phyloP scores from a whole-genome alignment of 2,888 invertebrate genomes.

The Oscheius sp. region DNA sequence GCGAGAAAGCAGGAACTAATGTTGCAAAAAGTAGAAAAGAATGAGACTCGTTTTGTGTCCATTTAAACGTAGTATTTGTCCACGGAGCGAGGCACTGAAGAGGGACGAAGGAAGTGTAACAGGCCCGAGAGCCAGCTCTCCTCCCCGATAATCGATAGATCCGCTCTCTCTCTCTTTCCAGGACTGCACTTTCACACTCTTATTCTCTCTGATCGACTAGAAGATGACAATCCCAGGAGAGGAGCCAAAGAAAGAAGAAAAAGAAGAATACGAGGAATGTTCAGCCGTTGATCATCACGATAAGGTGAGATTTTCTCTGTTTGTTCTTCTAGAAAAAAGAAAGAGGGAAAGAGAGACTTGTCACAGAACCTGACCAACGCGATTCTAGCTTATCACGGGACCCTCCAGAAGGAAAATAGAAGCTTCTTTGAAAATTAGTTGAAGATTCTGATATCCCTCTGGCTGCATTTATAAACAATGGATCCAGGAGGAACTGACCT shows the following conservation, averaged over 20 bases:
- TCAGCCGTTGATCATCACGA: constrained; percentile 43
- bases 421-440: too few relatives aligned
- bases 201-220: neutral
- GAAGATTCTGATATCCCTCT: too few relatives aligned
- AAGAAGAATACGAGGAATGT: constrained; percentile 41
- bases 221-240: constrained; percentile 2
- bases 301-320: too few relatives aligned
- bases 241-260: constrained; percentile 10
- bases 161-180: too few relatives aligned
- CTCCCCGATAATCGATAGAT: constrained; percentile 6
- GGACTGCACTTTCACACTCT: too few relatives aligned
- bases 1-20: neutral
- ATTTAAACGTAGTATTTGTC: constrained; percentile 16
- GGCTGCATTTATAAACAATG: too few relatives aligned
- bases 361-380: too few relatives aligned
- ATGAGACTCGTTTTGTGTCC: neutral
- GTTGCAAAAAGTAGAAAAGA: neutral
- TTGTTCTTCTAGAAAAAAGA: too few relatives aligned
- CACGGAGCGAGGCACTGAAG: constrained; percentile 13
- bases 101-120: constrained; percentile 14
- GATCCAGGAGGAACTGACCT: too few relatives aligned
- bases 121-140: neutral
- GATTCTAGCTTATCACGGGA: too few relatives aligned
- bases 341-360: too few relatives aligned
- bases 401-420: too few relatives aligned